Evolutionary conservation across 2,888 invertebrate genomes (phyloP).

Genomic region (Tineola bisselliella): DNA sequence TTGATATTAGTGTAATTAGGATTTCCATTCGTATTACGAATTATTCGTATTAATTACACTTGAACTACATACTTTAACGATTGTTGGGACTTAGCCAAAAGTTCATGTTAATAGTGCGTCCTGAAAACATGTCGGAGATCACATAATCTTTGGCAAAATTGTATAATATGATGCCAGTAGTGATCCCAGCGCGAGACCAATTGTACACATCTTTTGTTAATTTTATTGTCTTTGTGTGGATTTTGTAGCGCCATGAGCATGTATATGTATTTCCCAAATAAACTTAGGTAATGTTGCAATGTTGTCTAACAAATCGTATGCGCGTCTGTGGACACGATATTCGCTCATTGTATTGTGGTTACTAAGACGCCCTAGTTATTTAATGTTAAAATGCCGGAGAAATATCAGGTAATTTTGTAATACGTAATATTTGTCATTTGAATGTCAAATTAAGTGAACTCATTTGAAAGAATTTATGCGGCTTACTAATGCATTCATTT

Average conservation of each 20-base stretch:
- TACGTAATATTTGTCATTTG: no score
- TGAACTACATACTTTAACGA: slow-evolving; percentile 24
- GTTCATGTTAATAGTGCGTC: slow-evolving; percentile 42
- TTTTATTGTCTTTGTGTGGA: background rate
- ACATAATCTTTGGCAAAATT: slow-evolving; percentile 41
- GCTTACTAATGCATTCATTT: no score
- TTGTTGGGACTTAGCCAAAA: slow-evolving; percentile 42
- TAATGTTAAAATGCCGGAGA: no score
- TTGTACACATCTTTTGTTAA: background rate
- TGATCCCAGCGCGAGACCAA: slow-evolving; percentile 27
- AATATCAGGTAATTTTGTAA: no score
- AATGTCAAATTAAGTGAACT: no score
- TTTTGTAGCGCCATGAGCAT: background rate
- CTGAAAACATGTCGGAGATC: slow-evolving; percentile 45
- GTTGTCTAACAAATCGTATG: background rate
- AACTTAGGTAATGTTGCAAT: background rate
- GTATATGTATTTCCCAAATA: background rate
- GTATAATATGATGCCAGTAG: slow-evolving; percentile 25
- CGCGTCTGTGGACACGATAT: background rate
- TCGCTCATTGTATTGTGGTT: no score
- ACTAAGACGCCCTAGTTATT: no score
- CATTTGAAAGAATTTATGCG: no score
- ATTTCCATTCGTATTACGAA: background rate
- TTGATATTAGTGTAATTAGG: background rate
- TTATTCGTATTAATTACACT: slow-evolving; percentile 24